Base-by-base conservation (phyloP, 2,113 vertebrate genomes). In the Thamnaconus septentrionalis region DNA sequence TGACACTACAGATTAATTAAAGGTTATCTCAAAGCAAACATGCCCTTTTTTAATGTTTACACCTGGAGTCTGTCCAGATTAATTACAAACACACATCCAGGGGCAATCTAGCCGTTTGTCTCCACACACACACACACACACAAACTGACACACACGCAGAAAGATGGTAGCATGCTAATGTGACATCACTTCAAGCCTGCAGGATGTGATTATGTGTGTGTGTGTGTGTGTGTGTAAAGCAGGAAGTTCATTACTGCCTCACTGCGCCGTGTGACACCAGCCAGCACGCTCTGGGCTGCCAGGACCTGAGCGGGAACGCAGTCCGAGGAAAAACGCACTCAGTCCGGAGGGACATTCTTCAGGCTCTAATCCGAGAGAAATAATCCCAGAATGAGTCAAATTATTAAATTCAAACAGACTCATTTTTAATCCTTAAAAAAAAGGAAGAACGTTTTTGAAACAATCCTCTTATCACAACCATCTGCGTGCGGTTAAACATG, bases 1-100 rank as follows among this genome's bases (percentile, higher is more conserved):
- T 85, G 81, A 91, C 79, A 80, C 72, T 59, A 73, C 73, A 85
- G 70, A 88, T 88, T 88, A 80, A 87, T 84, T 73, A 59, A 55
- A 66, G 54, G 7, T 8, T 53, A 45, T 7, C 44, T 11, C 54
- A 70, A 59, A 58, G 76, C 61, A 71, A 73, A 73, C 18, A 58
- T 52, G 70, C 56, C 71, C 66, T 68, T 75, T 80, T 72, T 70
- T 72, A 69, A 79, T 89, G 87, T 88, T 87, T 87, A 87, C 82
- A 85, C 68, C 77, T 65, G 42, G 51, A 7, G 53, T 48, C 54
- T 70, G 71, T 74, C 61, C 46, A 73, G 76, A 88, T 85, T 88
- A 87, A 89, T 85, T 88, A 85, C 86, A 80, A 50, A 74, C 62
- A 71, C 78, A 66, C 82, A 82, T 71, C 65, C 71, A 51, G 11